A percentile compares a stretch with the other conserved stretches of the same genome.
Evolutionary conservation across 2,797 vertebrate species (phyloP).

Genomic region (Falco concolor): DNA sequence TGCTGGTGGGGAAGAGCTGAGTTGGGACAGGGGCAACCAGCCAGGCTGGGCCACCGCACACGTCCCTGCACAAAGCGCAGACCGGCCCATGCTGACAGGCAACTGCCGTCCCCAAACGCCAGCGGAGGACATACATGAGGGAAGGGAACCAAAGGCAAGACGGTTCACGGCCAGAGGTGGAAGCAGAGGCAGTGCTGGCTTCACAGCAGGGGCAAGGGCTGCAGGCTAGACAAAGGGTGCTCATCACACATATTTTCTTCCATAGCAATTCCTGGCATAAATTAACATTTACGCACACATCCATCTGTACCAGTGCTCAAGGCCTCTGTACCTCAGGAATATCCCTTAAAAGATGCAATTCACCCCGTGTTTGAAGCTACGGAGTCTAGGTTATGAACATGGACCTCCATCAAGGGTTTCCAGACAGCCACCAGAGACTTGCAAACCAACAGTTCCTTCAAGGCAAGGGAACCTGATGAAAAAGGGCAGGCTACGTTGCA

Average conservation of each 20-base stretch:
- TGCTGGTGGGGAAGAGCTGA: not conserved
- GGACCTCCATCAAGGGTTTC: not conserved
- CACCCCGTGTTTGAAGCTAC: not conserved
- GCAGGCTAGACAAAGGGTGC: not conserved
- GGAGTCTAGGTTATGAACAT: not conserved
- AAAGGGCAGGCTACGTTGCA: not conserved
- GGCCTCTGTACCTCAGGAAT: not conserved
- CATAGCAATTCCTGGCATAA: not conserved
- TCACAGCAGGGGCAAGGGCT: not conserved
- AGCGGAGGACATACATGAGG: not conserved
- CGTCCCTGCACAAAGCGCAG: not conserved
- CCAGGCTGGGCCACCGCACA: not conserved
- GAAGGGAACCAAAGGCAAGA: not conserved
- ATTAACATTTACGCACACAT: not conserved
- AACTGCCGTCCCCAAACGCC: not conserved
- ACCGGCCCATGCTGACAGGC: not conserved
- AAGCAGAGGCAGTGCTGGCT: not conserved
- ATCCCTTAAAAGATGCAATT: not conserved
- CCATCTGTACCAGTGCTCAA: not conserved
- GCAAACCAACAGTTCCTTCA: not conserved
- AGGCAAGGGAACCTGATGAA: not conserved
- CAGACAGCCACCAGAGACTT: not conserved
- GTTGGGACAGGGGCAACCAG: rapidly evolving
- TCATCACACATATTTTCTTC: not conserved
- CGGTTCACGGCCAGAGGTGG: not conserved